Evolutionary conservation across 2,888 invertebrate genomes (phyloP), one percentile per base, ranked within the genome.

Genomic region (Drosophila hamatofila): DNA sequence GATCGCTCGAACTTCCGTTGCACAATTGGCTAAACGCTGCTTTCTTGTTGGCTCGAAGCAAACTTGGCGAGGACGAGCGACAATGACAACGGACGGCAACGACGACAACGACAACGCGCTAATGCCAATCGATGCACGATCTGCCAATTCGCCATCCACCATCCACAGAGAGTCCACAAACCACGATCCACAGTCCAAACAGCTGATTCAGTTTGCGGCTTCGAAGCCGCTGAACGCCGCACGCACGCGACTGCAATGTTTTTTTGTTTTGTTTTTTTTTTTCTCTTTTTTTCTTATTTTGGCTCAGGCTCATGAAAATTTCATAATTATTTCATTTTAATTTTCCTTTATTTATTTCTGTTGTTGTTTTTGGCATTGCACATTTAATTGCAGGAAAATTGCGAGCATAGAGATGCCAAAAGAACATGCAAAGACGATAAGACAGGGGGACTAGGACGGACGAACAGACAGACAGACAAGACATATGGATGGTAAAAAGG

Each of bases 1-100:
- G 83, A 78, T 78, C 89, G 75, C 87, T 78, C 73, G 89, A 86
- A 78, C 89, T 83, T 80, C 83, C 89, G 87, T 81, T 83, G 83
- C 87, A 87, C 89, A 87, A 84, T 84, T 84, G 81, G 79, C 70
- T 64, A 70, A 69, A 56, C 41, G 77, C 61, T 58, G 66, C 41
- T 68, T 65, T 69, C 65, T 75, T 62, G 61, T 70, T 80, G 75
- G 63, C 66, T 71, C 62, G 71, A 59, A 21, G 67, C 68, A 56
- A 72, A 76, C 60, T 72, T 69, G 77, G 73, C 77, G 72, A 76
- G 72, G 78, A 80, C 76, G 63, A 60, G 41, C 75, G 64, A 67
- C 54, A 65, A 56, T 30, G 44, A 46, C 57, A 23, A 30, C 39
- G 33, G 25, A 23, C 8, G n/a, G 8, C 55, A 14, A 35, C 35